Evolutionary conservation across 2,113 vertebrate species (phyloP), one percentile per base, ranked within the genome.

Genomic region (Mormyrus iriodes): DNA sequence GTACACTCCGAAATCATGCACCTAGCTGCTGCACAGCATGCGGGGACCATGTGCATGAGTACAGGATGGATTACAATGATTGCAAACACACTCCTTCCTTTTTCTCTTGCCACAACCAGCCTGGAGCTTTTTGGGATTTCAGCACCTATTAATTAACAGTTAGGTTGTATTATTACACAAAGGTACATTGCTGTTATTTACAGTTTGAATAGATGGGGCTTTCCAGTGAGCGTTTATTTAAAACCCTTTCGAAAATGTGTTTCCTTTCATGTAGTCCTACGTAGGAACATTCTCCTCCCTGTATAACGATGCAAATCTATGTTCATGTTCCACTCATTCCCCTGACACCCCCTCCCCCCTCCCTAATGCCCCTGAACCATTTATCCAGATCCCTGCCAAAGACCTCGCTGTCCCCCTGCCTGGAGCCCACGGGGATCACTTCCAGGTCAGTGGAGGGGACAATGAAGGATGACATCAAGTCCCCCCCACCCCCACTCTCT

Each of bases 371-470:
- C 21, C 24, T 15, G 49, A 86, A 35, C n/a, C 48, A 31, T 53
- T 86, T 53, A 51, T 86, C 85, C 49, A 51, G 4, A 31, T 27
- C 88, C n/a, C 15, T 39, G 44, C n/a, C 44, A 42, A 48, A n/a
- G 12, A 86, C 9, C 46, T 86, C 53, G 84, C 53, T 17, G 39
- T 52, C 39, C 39, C 69, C 39, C 48, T 83, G 27, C 86, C 9
- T 9, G 39, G 90, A 89, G 90, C 91, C 92, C 55, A 24, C 91
- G 48, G 85, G 49, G 89, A 90, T 90, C 90, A 83, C 92, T 91
- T 89, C 90, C 92, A 93, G 93, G 91, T 94, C 94, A 91, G 55
- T 89, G 92, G 91, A 91, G 44, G 90, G 90, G 88, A 88, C 91
- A 92, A 93, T 91, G 27, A 90, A 91, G 92, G 92, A 92, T 92